Evolutionary conservation across 2,797 vertebrate genomes (phyloP).

Genomic region (Podarcis siculus): DNA sequence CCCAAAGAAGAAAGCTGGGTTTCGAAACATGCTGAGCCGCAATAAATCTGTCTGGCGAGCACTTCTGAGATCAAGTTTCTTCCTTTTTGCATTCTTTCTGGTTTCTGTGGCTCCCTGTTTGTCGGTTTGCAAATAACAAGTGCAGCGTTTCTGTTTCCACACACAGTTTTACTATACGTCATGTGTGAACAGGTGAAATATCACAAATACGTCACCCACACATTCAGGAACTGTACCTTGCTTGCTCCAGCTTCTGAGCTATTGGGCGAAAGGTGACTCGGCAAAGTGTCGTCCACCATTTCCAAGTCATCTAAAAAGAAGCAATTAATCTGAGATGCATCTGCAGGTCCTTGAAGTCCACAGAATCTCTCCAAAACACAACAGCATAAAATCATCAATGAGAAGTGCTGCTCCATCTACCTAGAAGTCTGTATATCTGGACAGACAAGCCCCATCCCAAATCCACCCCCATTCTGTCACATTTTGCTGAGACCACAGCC

Average conservation of each 20-base stretch:
- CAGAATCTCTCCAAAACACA: not conserved
- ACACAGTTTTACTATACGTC: too few species aligned
- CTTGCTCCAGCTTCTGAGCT: conserved; percentile 13
- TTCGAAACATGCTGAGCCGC: not conserved
- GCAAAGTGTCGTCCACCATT: fast-evolving
- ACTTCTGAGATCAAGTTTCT: not conserved
- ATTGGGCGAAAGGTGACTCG: fast-evolving
- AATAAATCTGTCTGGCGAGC: not conserved
- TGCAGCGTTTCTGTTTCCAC: too few species aligned
- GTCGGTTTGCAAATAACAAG: too few species aligned
- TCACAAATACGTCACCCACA: not conserved
- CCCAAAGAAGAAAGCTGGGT: not conserved
- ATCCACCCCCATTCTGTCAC: not conserved
- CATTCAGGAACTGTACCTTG: conserved; percentile 53
- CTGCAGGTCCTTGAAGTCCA: not conserved
- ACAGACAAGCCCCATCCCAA: not conserved
- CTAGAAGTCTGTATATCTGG: not conserved
- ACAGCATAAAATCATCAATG: not conserved
- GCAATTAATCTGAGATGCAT: not conserved
- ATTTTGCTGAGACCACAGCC: not conserved
- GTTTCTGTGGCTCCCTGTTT: not conserved
- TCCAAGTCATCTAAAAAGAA: conserved; percentile 23
- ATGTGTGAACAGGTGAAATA: not conserved
- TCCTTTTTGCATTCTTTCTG: not conserved
- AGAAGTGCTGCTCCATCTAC: not conserved